phyloP scores from a whole-genome alignment of 1,140 invertebrate genomes.

The Galleria mellonella region DNA sequence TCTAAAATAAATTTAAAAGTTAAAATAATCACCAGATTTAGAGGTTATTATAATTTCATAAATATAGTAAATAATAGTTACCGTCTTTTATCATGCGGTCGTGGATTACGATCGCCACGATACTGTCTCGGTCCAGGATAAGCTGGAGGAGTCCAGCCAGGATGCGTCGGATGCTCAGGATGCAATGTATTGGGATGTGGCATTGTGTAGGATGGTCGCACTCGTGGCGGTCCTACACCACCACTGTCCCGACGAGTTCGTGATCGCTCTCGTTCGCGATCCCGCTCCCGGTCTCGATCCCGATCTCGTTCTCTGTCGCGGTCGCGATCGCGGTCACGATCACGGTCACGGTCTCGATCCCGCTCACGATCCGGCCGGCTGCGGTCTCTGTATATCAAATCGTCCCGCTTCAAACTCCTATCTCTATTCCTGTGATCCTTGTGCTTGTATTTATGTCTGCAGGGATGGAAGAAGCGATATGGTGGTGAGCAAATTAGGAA shows the following conservation, averaged over 20 bases:
- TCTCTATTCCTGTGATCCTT: constrained; percentile 68
- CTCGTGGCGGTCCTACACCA: constrained; percentile 32
- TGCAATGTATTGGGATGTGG: constrained; percentile 29
- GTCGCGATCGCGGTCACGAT: constrained; percentile 53
- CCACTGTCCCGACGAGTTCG: constrained; percentile 62
- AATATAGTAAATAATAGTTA: constrained; percentile 16
- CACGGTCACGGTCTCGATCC: constrained; percentile 47
- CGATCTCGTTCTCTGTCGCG: constrained; percentile 46
- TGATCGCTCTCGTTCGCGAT: constrained; percentile 45
- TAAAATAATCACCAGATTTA: not conserved
- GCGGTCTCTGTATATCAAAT: constrained; percentile 68
- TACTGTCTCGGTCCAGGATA: constrained; percentile 60
- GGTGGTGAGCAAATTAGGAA: constrained; percentile 32
- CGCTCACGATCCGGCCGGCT: constrained; percentile 48
- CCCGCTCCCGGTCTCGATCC: constrained; percentile 50
- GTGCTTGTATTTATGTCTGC: constrained; percentile 67
- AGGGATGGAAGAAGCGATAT: constrained; percentile 63
- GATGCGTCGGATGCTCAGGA: constrained; percentile 33
- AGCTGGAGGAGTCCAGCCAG: constrained; percentile 55
- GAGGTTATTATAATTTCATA: not conserved
- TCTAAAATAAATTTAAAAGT: constrained; percentile 16
- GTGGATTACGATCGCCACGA: constrained; percentile 51
- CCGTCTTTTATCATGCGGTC: constrained; percentile 66
- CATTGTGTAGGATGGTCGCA: constrained; percentile 32
- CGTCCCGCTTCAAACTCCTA: constrained; percentile 60